Evolutionary conservation across 2,888 invertebrate genomes (phyloP).

Genomic region (Campopleginae sp.): DNA sequence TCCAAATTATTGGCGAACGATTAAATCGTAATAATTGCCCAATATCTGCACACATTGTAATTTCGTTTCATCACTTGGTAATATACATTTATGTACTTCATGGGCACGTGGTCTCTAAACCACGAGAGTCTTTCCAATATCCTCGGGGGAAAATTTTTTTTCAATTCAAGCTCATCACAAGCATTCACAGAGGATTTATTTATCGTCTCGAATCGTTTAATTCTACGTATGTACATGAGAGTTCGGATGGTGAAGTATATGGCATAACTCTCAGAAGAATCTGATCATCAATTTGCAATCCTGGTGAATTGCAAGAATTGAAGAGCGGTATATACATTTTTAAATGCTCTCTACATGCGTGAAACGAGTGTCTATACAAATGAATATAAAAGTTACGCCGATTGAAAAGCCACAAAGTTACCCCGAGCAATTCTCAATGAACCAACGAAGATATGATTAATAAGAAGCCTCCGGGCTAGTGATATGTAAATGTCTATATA

Average conservation of each 20-base stretch:
- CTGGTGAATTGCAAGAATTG: slow-evolving; percentile 45
- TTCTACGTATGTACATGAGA: slow-evolving; percentile 4
- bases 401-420: slow-evolving; percentile 40
- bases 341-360: neutral
- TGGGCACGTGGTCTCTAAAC: slow-evolving; percentile 31
- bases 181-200: slow-evolving; percentile 52
- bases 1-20: slow-evolving; percentile 3
- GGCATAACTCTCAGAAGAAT: slow-evolving; percentile 22
- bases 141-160: slow-evolving; percentile 45
- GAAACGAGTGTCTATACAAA: neutral
- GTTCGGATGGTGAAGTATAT: slow-evolving; percentile 23
- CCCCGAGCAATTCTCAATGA: slow-evolving; percentile 43
- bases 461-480: slow-evolving; percentile 33
- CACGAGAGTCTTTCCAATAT: slow-evolving; percentile 23
- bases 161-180: slow-evolving; percentile 47
- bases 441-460: slow-evolving; percentile 53
- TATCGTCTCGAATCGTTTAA: slow-evolving; percentile 48
- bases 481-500: slow-evolving; percentile 17
- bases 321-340: slow-evolving; percentile 29
- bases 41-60: slow-evolving; percentile 39
- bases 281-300: slow-evolving; percentile 62
- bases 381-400: neutral
- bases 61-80: slow-evolving; percentile 55
- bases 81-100: slow-evolving; percentile 14
- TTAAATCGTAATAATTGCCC: slow-evolving; percentile 38